Conservation (phyloP, 2,113 vertebrate genomes). For the Hypanus sabinus region DNA sequence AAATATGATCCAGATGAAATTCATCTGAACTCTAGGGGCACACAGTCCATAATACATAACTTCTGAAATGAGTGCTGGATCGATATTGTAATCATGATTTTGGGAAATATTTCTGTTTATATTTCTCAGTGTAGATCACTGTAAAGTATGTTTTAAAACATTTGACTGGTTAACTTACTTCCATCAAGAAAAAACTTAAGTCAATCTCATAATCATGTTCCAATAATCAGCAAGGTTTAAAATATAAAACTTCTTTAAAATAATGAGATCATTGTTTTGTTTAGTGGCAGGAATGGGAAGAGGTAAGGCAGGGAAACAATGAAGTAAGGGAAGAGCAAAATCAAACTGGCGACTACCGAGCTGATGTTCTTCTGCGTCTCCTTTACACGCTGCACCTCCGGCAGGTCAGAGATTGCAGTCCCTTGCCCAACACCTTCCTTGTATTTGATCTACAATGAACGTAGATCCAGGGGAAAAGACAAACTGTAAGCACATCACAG, state of each 20-base stretch:
- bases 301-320: neutral
- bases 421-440: slow-evolving; percentile 80
- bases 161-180: too few species aligned
- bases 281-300: neutral
- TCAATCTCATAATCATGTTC: too few species aligned
- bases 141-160: neutral
- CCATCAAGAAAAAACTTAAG: too few species aligned
- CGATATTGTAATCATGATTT: neutral
- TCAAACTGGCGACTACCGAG: slow-evolving; percentile 21
- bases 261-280: neutral
- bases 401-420: slow-evolving; percentile 86
- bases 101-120: too few species aligned
- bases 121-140: neutral
- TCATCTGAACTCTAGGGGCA: too few species aligned
- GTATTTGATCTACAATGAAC: slow-evolving; percentile 52
- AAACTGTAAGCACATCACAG: slow-evolving; percentile 40
- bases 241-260: too few species aligned
- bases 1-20: too few species aligned
- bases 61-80: neutral
- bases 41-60: too few species aligned
- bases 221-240: too few species aligned
- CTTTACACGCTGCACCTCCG: slow-evolving; percentile 87
- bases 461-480: slow-evolving; percentile 37
- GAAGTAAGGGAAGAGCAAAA: neutral
- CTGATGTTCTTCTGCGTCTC: slow-evolving; percentile 94